These are phyloP conservation scores for Hetaerina americana DNA, from an alignment of 1,140 invertebrate genomes.

Conservation along the genomic window DNA sequence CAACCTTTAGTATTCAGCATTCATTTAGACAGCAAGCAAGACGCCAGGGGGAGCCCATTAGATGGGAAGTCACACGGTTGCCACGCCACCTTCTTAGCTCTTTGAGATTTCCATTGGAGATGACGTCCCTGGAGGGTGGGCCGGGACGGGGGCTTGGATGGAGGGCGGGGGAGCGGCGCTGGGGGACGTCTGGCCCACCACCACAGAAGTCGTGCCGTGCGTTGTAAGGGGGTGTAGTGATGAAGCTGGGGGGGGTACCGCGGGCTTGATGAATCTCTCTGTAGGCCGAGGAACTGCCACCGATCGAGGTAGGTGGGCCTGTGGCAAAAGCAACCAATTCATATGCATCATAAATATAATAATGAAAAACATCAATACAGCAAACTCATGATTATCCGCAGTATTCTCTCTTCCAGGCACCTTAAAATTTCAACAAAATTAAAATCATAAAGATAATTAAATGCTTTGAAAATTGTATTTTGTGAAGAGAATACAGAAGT, in stretches of 20 bases:
- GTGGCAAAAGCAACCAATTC: slow-evolving; percentile 1
- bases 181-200: slow-evolving; percentile 15
- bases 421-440: too few species aligned
- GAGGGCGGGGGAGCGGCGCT: slow-evolving; percentile 14
- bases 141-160: slow-evolving; percentile 17
- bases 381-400: too few species aligned
- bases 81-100: slow-evolving; percentile 13
- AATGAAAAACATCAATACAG: slow-evolving; percentile 16
- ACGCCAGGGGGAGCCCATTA: too few species aligned
- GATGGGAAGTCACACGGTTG: too few species aligned
- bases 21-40: too few species aligned
- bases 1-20: not conserved
- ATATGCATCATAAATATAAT: not conserved
- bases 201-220: slow-evolving; percentile 17
- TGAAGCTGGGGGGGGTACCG: slow-evolving; percentile 36
- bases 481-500: too few species aligned
- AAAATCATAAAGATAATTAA: too few species aligned
- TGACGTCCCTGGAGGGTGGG: slow-evolving; percentile 11
- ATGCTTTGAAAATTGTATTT: too few species aligned
- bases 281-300: slow-evolving; percentile 46
- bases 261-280: slow-evolving; percentile 66
- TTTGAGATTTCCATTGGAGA: slow-evolving; percentile 22
- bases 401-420: too few species aligned
- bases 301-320: slow-evolving; percentile 26
- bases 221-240: slow-evolving; percentile 21